Evolutionary conservation across 2,888 invertebrate genomes (phyloP).

Genomic region (Arrhopalites spinosus): DNA sequence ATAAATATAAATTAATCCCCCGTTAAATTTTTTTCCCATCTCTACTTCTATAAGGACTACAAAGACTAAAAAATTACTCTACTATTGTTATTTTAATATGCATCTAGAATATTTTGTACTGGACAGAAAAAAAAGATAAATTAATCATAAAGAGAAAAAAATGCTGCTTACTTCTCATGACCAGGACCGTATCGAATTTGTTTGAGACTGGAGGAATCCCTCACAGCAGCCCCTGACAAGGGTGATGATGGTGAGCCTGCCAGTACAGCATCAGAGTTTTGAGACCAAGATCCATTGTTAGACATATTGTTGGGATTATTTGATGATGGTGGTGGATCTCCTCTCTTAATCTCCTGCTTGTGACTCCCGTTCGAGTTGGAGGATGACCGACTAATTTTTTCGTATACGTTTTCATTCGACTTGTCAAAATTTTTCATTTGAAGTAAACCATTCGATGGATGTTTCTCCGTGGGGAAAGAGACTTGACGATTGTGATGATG

Average conservation of each 20-base stretch:
- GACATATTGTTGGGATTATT: constrained; percentile 20
- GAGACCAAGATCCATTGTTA: constrained; percentile 26
- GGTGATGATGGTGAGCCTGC: constrained; percentile 26
- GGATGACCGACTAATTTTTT: constrained; percentile 20
- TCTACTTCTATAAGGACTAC: neutral
- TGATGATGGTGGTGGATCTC: neutral
- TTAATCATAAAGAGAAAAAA: too few relatives aligned
- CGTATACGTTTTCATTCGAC: constrained; percentile 43
- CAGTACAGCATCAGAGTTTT: constrained; percentile 3
- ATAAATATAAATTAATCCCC: neutral
- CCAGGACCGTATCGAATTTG: constrained; percentile 71
- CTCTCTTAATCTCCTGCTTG: neutral
- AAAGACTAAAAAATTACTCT: neutral
- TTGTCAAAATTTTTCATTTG: constrained; percentile 29
- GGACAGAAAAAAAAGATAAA: too few relatives aligned
- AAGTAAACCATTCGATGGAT: constrained; percentile 31
- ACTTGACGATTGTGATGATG: constrained; percentile 8
- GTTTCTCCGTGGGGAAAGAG: constrained; percentile 25
- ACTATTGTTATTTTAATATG: neutral
- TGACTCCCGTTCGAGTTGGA: neutral
- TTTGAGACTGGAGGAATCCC: constrained; percentile 71
- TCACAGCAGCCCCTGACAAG: constrained; percentile 63
- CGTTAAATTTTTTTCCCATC: neutral
- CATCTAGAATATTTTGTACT: too few relatives aligned
- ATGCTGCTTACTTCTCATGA: constrained; percentile 71